Evolutionary conservation across 2,888 invertebrate species (phyloP).

Genomic region (Blastobasis lacticolella): DNA sequence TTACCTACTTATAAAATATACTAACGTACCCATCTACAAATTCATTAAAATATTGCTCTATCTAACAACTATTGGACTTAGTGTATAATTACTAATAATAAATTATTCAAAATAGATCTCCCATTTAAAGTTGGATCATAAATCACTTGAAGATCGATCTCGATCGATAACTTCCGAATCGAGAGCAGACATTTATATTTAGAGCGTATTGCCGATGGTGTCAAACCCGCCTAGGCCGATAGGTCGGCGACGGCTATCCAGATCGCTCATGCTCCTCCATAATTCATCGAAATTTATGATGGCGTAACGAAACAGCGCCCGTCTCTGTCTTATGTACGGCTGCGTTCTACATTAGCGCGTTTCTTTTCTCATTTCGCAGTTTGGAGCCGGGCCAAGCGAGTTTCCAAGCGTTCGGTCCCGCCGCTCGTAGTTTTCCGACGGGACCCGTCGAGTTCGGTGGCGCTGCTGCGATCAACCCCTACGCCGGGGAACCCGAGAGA

Average conservation of each 20-base stretch:
- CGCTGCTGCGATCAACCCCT: conserved; percentile 43
- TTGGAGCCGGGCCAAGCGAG: conserved; percentile 74
- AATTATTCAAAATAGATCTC: background rate
- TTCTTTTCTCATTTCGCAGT: conserved; percentile 74
- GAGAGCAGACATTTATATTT: conserved; percentile 47
- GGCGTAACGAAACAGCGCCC: conserved; percentile 50
- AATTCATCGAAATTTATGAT: conserved; percentile 65
- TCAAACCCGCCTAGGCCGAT: conserved; percentile 62
- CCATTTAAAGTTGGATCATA: conserved; percentile 12
- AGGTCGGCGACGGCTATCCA: conserved; percentile 57
- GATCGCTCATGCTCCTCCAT: conserved; percentile 55
- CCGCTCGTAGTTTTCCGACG: conserved; percentile 71
- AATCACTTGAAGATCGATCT: conserved; percentile 22
- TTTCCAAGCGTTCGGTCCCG: conserved; percentile 68
- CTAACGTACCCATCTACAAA: no score
- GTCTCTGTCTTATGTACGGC: conserved; percentile 64
- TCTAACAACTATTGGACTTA: no score
- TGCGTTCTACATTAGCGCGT: conserved; percentile 60
- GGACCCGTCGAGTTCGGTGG: conserved; percentile 64
- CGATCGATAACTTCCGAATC: conserved; percentile 30
- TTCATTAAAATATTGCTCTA: no score
- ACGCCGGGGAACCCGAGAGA: conserved; percentile 45
- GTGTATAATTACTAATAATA: background rate
- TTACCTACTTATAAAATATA: no score
- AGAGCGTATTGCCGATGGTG: conserved; percentile 51